These are phyloP conservation scores for Hiodon tergisus DNA, from an alignment of 2,113 vertebrate species.

Conservation along the genomic window DNA sequence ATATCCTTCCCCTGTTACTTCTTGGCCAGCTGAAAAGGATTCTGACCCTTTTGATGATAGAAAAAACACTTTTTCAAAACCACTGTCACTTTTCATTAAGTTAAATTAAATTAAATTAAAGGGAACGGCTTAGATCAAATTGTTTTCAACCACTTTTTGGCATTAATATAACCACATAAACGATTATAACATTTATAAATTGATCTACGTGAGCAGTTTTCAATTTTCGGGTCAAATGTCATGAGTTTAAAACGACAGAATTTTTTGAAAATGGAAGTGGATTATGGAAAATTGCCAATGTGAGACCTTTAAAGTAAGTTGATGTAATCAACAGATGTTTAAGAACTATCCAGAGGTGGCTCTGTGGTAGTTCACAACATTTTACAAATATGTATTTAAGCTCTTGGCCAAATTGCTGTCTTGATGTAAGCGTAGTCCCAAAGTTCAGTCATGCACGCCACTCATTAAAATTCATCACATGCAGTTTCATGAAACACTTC, in stretches of 20 bases:
- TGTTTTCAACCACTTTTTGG: not conserved
- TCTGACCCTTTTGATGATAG: constrained; percentile 60
- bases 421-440: constrained; percentile 14
- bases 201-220: too few relatives aligned
- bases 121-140: constrained; percentile 18
- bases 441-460: not conserved
- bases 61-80: constrained; percentile 24
- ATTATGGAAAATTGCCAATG: too few relatives aligned
- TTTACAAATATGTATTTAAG: too few relatives aligned
- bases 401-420: not conserved
- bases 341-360: too few relatives aligned
- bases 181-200: too few relatives aligned
- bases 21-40: constrained; percentile 72
- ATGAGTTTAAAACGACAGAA: too few relatives aligned
- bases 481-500: constrained; percentile 11
- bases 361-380: too few relatives aligned
- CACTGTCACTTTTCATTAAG: not conserved
- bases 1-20: constrained; percentile 51
- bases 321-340: too few relatives aligned
- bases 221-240: not conserved
- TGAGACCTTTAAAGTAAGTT: too few relatives aligned
- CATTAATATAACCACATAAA: not conserved
- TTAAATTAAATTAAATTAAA: not conserved
- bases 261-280: too few relatives aligned
- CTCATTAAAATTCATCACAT: constrained; percentile 5